Evolutionary conservation across 1,140 invertebrate genomes (phyloP), one percentile per base, ranked within the genome.

Genomic region (Palaemon carinicauda): DNA sequence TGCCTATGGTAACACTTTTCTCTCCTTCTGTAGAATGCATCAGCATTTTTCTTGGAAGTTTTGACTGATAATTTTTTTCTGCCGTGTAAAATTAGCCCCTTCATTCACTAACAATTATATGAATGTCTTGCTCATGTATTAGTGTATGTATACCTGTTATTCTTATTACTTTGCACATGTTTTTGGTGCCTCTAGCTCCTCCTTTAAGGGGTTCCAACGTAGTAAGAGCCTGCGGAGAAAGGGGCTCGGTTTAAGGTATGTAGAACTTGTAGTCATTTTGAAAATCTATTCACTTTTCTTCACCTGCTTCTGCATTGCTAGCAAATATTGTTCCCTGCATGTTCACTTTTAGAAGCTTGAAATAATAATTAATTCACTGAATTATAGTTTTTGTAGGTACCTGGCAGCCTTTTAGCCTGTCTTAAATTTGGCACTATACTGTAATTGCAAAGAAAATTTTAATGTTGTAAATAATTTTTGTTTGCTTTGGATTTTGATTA

Each of bases 191-290:
- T 71, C 56, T 53, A 82, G 80, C 50, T 82, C 80, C n/a, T 82
- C 80, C 41, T 73, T 82, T 33, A 82, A 73, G 27, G 80, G 80
- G 50, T 82, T 82, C 50, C 80, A 82, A 69, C 80, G 80, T 69
- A 82, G 80, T 69, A 82, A 82, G 80, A 82, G 80, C 71, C 80
- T 65, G 65, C 80, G 80, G 27, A 69, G 65, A 52, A 82, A 82
- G 29, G 80, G 80, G 60, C 79, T 80, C 50, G 80, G 80, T 71
- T 51, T 69, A 52, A 82, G 80, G 80, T 82, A 82, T 21, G 80
- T 82, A 41, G 50, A 24, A 33, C 21, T 50, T 29, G 14, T 33
- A 65, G 15, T 14, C 27, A 15, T 19, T 29, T 41, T 33, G 33
- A 14, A 31, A 31, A 75, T 31, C 33, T 3, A 19, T 41, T 17